Percentiles rank a stretch among this genome's conserved stretches.
Conservation (phyloP, 2,888 invertebrate species). For the Xestia c-nigrum region DNA sequence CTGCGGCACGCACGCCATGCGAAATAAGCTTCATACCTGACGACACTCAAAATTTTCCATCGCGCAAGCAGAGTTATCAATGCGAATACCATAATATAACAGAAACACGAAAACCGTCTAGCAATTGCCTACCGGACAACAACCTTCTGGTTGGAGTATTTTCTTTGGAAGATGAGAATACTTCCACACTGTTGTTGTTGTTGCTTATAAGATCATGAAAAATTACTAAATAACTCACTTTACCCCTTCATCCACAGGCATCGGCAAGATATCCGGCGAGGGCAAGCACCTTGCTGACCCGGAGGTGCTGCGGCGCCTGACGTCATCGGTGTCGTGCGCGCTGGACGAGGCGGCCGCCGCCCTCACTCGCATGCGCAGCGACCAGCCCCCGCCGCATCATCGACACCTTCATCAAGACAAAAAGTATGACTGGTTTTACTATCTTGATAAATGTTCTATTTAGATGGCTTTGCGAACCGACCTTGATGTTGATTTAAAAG, state of each 20-base stretch:
- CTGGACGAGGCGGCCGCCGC: constrained; percentile 99
- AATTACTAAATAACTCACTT: not conserved
- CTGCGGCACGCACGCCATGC: not conserved
- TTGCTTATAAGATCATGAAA: not conserved
- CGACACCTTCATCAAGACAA: constrained; percentile 86
- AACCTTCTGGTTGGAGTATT: not conserved
- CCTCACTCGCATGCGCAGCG: constrained; percentile 98
- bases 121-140: not conserved
- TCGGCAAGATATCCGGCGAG: constrained; percentile 95
- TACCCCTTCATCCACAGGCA: constrained; percentile 89
- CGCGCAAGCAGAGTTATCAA: not conserved
- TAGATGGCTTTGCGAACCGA: not conserved
- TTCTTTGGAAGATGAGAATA: not conserved
- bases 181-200: too few relatives aligned
- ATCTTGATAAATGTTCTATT: not conserved
- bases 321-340: constrained; percentile 97
- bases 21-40: not conserved
- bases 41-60: not conserved
- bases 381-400: constrained; percentile 93
- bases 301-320: constrained; percentile 96
- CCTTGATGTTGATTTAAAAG: not conserved
- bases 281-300: constrained; percentile 96
- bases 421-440: constrained; percentile 74
- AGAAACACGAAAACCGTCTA: not conserved
- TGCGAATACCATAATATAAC: not conserved